Evolutionary conservation across 1,140 invertebrate genomes (phyloP), one percentile per base, ranked within the genome.

Genomic region (Cydia strobilella): DNA sequence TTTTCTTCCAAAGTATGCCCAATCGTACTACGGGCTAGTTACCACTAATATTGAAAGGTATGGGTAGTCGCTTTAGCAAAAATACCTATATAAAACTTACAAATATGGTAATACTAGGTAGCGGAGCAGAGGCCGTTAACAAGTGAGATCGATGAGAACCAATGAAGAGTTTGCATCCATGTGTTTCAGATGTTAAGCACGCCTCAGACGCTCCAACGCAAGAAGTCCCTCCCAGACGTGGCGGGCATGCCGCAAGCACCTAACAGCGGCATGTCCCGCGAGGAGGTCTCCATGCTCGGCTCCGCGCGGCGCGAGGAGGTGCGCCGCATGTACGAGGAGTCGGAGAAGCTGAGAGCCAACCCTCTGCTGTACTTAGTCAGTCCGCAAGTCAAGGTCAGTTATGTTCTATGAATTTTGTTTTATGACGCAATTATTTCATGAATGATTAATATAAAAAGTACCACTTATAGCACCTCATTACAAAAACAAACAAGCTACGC

Each of bases 141-240:
- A 18, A 18, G n/a, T 42, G 45, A 18, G 18, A 45, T 71, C 3
- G 18, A 18, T 45, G 3, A 18, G 35, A 23, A 72, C 23, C n/a
- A 48, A 23, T 45, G 42, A 15, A 31, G 63, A 23, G 20, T 27
- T n/a, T 66, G 4, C 69, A 27, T 69, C 25, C 48, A 27, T 27
- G 13, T 35, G 3, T 82, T 93, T 77, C 94, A 96, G 96, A 95
- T 94, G 88, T 91, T 96, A 84, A 96, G 95, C 84, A 95, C 95
- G 76, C 94, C 95, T 80, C 94, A 95, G 84, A 94, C 96, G 82
- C 93, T 97, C 82, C 96, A 97, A 94, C 94, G 98, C 82, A 98
- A 99, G 94, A 98, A 98, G 94, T 98, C 98, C 83, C 94, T 99
- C 93, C 99, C 99, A 20, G 98, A 99, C 92, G 97, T 96, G 85